Evolutionary conservation across 2,888 invertebrate species (phyloP).

Genomic region (Terebella lapidaria): DNA sequence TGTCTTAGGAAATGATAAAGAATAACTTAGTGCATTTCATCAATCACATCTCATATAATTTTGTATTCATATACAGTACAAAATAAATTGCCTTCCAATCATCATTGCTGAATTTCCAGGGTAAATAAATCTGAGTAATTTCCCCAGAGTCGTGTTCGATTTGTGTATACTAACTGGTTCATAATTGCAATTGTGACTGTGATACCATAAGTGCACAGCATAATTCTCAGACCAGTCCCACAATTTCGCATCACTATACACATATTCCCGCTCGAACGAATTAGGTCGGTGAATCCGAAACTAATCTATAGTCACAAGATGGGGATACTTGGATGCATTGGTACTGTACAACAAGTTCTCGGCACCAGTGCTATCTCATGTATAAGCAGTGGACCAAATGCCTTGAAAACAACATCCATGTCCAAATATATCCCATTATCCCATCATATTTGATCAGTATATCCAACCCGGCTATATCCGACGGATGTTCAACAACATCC

Average conservation of each 20-base stretch:
- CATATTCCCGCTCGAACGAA: constrained; percentile 22
- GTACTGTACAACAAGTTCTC: constrained; percentile 28
- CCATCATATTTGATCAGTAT: constrained; percentile 34
- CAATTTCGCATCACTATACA: constrained; percentile 18
- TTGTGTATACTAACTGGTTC: constrained; percentile 15
- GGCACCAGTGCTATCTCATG: constrained; percentile 32
- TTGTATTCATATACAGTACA: too few species aligned
- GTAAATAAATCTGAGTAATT: constrained; percentile 24
- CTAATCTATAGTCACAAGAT: constrained; percentile 24
- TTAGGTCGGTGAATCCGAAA: constrained; percentile 23
- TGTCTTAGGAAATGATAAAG: too few species aligned
- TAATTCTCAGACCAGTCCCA: constrained; percentile 26
- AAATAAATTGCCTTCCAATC: too few species aligned
- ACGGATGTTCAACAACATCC: constrained; percentile 21
- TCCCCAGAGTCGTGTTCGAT: constrained; percentile 25
- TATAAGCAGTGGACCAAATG: constrained; percentile 30
- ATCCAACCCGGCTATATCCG: constrained; percentile 27
- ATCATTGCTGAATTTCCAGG: constrained; percentile 13
- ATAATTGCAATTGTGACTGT: constrained; percentile 17
- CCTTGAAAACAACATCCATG: constrained; percentile 34
- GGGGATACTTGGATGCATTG: constrained; percentile 15
- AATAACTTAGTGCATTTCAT: too few species aligned
- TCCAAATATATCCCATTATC: constrained; percentile 46
- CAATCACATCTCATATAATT: too few species aligned
- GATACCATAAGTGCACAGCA: constrained; percentile 25